Evolutionary conservation across 2,797 vertebrate species (phyloP).

Genomic region (Limnodromus scolopaceus): DNA sequence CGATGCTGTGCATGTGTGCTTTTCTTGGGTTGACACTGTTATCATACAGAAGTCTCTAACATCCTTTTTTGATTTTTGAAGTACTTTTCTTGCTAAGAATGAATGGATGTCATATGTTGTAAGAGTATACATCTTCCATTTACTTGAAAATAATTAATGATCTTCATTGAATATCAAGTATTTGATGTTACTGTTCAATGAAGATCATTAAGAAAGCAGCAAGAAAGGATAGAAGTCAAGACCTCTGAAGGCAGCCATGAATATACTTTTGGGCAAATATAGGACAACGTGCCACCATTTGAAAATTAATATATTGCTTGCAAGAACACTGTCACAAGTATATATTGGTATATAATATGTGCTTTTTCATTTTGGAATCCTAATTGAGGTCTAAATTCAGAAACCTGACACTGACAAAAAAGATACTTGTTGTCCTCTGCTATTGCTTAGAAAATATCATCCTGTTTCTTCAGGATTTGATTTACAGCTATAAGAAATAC

Average conservation of each 20-base stretch:
- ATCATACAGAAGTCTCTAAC: not conserved
- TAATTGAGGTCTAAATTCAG: conserved; percentile 79
- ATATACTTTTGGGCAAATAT: conserved; percentile 18
- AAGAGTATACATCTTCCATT: conserved; percentile 51
- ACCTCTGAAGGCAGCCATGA: conserved; percentile 25
- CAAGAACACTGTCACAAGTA: conserved; percentile 1
- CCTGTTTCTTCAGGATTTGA: conserved; percentile 71
- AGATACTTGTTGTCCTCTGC: conserved; percentile 55
- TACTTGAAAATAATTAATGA: conserved; percentile 37
- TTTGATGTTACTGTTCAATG: not conserved
- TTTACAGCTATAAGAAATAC: conserved; percentile 72
- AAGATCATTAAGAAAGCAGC: conserved; percentile 20
- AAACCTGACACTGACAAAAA: conserved; percentile 61
- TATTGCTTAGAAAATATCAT: conserved; percentile 72
- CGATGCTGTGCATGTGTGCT: not conserved
- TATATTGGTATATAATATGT: not conserved
- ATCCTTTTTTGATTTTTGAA: conserved; percentile 11
- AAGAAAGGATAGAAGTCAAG: conserved; percentile 42
- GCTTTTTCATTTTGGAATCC: conserved; percentile 72
- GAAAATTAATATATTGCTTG: conserved; percentile 44
- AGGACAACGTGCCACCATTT: not conserved
- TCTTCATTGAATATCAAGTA: conserved; percentile 4
- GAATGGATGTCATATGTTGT: conserved; percentile 9
- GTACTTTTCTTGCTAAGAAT: conserved; percentile 55
- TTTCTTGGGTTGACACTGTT: not conserved